phyloP scores from a whole-genome alignment of 1,140 invertebrate genomes.

The Bombus cullumanus region DNA sequence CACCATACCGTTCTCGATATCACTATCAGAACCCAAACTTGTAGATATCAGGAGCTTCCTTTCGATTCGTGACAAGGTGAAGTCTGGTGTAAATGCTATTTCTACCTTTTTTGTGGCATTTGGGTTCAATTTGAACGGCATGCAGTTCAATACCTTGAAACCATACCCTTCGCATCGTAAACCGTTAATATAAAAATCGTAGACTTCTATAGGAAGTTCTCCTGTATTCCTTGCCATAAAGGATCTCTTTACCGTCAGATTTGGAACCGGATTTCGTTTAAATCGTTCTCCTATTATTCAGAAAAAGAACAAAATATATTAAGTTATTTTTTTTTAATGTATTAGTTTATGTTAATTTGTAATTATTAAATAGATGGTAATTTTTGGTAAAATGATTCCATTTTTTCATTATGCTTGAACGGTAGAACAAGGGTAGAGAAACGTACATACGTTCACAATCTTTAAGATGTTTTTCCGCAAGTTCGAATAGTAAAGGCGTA shows the following conservation, averaged over 20 bases:
- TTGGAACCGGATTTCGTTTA: conserved; percentile 84
- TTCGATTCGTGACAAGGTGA: conserved; percentile 91
- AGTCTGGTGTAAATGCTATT: conserved; percentile 96
- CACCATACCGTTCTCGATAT: conserved; percentile 68
- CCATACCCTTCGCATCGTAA: conserved; percentile 93
- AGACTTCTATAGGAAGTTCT: conserved; percentile 90
- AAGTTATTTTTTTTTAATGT: not conserved
- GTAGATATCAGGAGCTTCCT: conserved; percentile 85
- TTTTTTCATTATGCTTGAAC: conserved; percentile 1
- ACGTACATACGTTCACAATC: conserved; percentile 88
- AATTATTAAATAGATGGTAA: not conserved
- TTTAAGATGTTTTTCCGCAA: conserved; percentile 91
- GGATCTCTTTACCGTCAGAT: conserved; percentile 91
- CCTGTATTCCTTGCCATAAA: conserved; percentile 96
- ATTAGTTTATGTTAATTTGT: not conserved
- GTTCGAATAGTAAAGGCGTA: conserved; percentile 91
- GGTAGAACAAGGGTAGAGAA: conserved; percentile 35
- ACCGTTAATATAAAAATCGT: conserved; percentile 90
- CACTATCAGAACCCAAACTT: conserved; percentile 80
- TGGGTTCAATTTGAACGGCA: conserved; percentile 90
- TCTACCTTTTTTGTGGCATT: conserved; percentile 94
- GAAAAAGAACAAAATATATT: conserved; percentile 36
- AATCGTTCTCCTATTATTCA: conserved; percentile 81
- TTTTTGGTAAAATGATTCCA: not conserved
- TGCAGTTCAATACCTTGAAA: conserved; percentile 93